Evolutionary conservation across 53 echinoderm and acorn worm genomes (phyloP).

Genomic region (Pentamera pediparva): DNA sequence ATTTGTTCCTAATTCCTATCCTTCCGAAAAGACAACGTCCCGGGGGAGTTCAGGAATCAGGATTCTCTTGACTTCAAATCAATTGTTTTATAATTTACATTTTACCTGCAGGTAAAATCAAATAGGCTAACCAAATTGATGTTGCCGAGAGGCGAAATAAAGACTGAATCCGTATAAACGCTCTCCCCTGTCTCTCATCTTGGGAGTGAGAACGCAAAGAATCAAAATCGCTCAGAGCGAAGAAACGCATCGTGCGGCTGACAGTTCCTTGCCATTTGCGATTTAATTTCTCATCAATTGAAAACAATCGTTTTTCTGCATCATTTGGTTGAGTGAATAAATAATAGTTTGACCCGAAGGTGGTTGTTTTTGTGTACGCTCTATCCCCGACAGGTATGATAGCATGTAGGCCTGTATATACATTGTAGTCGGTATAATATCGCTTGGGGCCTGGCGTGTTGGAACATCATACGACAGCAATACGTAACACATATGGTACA

Average conservation of each 20-base stretch:
- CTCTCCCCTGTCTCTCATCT: slow-evolving; percentile 27
- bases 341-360: slow-evolving; percentile 28
- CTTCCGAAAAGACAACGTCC: slow-evolving; percentile 13
- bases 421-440: too few species aligned
- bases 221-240: too few species aligned
- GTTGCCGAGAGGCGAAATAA: slow-evolving; percentile 21
- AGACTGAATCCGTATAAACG: slow-evolving; percentile 25
- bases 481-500: slow-evolving; percentile 8
- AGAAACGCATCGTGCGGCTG: too few species aligned
- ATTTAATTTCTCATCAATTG: slow-evolving; percentile 34
- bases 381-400: too few species aligned
- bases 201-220: too few species aligned
- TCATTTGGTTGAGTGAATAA: slow-evolving; percentile 37
- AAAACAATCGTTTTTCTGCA: slow-evolving; percentile 36
- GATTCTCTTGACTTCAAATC: slow-evolving; percentile 23
- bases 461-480: slow-evolving; percentile 23
- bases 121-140: slow-evolving; percentile 33
- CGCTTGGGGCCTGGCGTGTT: too few species aligned
- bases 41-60: not conserved
- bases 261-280: slow-evolving; percentile 30
- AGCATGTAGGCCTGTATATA: too few species aligned
- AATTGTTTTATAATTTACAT: slow-evolving; percentile 37
- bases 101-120: slow-evolving; percentile 35
- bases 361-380: too few species aligned
- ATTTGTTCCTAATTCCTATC: not conserved